These are phyloP conservation scores for Aphaenogaster floridana DNA, from an alignment of 1,140 invertebrate genomes.

Conservation along the genomic window DNA sequence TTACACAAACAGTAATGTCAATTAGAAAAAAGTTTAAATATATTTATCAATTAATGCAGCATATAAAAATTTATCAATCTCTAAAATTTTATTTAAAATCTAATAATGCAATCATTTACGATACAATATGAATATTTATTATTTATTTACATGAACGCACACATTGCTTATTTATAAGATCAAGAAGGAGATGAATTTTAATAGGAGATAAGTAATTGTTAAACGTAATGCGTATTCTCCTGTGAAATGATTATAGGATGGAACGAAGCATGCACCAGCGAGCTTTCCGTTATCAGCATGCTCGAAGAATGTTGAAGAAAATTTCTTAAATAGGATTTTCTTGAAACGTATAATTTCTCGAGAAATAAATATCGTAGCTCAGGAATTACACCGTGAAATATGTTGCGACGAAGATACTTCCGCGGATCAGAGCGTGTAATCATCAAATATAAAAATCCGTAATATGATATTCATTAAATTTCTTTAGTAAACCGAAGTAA, in stretches of 20 bases:
- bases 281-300: background rate
- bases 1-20: background rate
- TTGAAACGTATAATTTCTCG: background rate
- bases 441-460: conserved; percentile 3
- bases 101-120: background rate
- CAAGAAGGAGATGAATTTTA: background rate
- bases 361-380: background rate
- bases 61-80: conserved; percentile 5
- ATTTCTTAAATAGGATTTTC: conserved; percentile 1
- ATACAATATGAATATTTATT: conserved; percentile 16
- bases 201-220: background rate
- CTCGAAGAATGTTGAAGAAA: background rate
- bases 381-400: background rate
- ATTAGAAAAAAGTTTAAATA: background rate
- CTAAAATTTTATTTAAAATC: background rate
- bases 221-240: background rate
- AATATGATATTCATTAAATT: conserved; percentile 21
- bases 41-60: background rate
- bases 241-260: background rate
- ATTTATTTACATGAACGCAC: background rate
- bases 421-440: background rate
- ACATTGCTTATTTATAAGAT: background rate
- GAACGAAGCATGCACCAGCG: background rate
- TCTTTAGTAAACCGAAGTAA: background rate
- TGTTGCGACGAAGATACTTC: background rate